These are phyloP conservation scores for Akabosia matsudoensis DNA, from an alignment of 1,140 invertebrate species.

Conservation along the genomic window DNA sequence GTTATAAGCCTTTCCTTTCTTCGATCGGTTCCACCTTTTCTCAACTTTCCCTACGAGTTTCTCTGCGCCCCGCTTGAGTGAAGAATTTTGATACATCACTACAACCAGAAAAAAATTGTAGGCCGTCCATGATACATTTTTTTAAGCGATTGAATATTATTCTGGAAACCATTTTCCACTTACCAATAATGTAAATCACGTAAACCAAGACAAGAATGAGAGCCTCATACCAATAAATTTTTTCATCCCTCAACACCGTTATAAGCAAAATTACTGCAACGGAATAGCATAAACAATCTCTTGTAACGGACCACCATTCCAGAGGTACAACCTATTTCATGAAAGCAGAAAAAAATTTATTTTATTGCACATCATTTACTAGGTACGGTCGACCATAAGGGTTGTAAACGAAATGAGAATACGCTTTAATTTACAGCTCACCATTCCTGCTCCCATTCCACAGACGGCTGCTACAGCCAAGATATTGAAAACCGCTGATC, in stretches of 20 bases:
- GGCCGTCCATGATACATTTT: not conserved
- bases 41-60: constrained; percentile 31
- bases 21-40: not conserved
- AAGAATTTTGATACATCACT: constrained; percentile 47
- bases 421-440: constrained; percentile 51
- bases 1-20: constrained; percentile 18
- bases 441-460: constrained; percentile 68
- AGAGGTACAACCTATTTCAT: constrained; percentile 79
- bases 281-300: constrained; percentile 79
- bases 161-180: not conserved
- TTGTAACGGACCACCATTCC: constrained; percentile 75
- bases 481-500: constrained; percentile 83
- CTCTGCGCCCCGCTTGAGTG: constrained; percentile 36
- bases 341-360: too few relatives aligned
- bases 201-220: constrained; percentile 63
- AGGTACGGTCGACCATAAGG: not conserved
- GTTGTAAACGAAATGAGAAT: not conserved
- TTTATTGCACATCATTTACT: too few relatives aligned
- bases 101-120: not conserved
- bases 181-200: constrained; percentile 49
- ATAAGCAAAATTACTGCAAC: constrained; percentile 57
- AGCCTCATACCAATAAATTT: constrained; percentile 75
- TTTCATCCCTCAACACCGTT: constrained; percentile 70
- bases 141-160: not conserved
- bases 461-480: constrained; percentile 81